These are phyloP conservation scores for Crossaster papposus DNA, from an alignment of 53 echinoderm and acorn worm genomes.

Conservation along the genomic window DNA sequence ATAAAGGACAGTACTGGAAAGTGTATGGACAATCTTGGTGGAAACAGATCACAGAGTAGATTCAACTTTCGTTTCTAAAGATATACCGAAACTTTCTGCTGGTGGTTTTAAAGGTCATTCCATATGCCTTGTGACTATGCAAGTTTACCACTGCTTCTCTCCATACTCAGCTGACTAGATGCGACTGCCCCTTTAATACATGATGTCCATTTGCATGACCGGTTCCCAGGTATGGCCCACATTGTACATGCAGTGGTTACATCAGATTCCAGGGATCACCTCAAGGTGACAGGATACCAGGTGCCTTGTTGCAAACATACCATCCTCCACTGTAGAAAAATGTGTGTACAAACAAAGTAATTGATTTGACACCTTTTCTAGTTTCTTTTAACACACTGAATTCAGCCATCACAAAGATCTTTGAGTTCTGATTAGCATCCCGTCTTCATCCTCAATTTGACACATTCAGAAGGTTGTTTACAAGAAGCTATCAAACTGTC, in stretches of 20 bases:
- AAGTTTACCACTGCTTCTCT: background rate
- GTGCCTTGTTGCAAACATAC: background rate
- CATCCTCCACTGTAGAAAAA: background rate
- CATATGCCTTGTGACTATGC: background rate
- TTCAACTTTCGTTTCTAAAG: background rate
- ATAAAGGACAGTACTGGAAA: background rate
- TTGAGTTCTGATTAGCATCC: background rate
- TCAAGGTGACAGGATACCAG: constrained; percentile 9
- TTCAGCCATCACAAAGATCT: background rate
- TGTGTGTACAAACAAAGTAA: background rate
- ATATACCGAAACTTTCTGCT: background rate
- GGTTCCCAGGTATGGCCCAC: background rate
- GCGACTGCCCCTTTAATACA: background rate
- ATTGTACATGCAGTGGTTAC: background rate
- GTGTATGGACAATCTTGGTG: background rate
- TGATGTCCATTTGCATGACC: background rate
- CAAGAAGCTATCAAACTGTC: background rate
- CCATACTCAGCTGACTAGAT: background rate
- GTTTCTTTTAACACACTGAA: background rate
- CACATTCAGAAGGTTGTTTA: background rate
- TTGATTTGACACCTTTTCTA: background rate
- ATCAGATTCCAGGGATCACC: constrained; percentile 1
- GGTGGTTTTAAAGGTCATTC: background rate
- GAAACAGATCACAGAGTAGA: background rate
- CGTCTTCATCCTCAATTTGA: background rate